phyloP scores from a whole-genome alignment of 2,113 vertebrate species.

The Xenopus tropicalis region DNA sequence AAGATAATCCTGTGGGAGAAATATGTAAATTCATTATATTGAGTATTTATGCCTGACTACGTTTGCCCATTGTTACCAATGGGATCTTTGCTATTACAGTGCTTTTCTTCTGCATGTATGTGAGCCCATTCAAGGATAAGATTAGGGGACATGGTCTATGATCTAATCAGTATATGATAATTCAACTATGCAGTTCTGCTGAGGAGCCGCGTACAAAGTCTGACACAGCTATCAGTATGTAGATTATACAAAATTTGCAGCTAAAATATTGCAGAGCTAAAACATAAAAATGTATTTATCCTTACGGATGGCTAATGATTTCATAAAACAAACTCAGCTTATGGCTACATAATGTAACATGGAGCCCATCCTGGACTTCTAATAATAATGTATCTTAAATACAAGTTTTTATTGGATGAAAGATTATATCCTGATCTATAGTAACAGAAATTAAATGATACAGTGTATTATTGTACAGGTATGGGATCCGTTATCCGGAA shows the following conservation, averaged over 20 bases:
- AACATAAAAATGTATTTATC: no score
- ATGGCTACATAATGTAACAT: no score
- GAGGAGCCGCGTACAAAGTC: conserved; percentile 11
- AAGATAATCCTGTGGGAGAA: conserved; percentile 34
- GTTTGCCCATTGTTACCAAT: conserved; percentile 36
- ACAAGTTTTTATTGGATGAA: no score
- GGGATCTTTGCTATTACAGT: conserved; percentile 22
- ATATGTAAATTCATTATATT: conserved; percentile 40
- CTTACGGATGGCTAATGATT: no score
- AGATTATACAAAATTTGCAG: conserved; percentile 23
- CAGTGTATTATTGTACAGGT: no score
- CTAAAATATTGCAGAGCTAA: no score
- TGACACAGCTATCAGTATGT: conserved; percentile 20
- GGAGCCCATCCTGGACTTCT: no score
- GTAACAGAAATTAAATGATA: no score
- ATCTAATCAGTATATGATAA: conserved; percentile 41
- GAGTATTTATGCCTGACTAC: conserved; percentile 41
- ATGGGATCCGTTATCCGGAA: no score
- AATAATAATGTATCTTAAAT: no score
- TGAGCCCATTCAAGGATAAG: conserved; percentile 39
- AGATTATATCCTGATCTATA: no score
- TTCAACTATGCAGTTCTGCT: conserved; percentile 26
- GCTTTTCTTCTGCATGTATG: conserved; percentile 39
- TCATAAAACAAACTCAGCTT: no score
- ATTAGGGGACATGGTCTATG: conserved; percentile 40